phyloP scores from a whole-genome alignment of 2,797 vertebrate species.

The Melanotaenia boesemani region DNA sequence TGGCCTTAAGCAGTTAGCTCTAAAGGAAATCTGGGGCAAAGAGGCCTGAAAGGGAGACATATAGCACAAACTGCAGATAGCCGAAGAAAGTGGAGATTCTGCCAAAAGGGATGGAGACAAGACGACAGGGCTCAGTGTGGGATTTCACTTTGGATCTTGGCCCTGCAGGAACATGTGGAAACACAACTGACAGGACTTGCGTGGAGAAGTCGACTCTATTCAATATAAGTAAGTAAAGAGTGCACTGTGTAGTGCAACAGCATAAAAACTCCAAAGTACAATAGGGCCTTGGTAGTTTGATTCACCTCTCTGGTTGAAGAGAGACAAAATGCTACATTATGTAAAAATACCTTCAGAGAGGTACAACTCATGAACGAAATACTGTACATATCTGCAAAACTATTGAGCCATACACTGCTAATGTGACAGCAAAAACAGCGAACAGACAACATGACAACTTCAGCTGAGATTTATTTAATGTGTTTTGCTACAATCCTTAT shows the following conservation, averaged over 20 bases:
- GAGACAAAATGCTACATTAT: constrained; percentile 23
- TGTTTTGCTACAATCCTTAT: constrained; percentile 81
- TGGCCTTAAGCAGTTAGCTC: constrained; percentile 70
- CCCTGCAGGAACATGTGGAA: constrained; percentile 79
- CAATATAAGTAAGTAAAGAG: constrained; percentile 76
- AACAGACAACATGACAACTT: constrained; percentile 68
- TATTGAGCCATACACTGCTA: not conserved
- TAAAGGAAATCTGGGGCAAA: constrained; percentile 79
- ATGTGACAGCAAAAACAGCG: constrained; percentile 34
- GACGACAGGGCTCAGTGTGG: constrained; percentile 80
- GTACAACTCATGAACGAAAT: constrained; percentile 6
- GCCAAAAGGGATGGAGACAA: constrained; percentile 82
- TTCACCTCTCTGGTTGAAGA: constrained; percentile 48
- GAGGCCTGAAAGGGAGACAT: constrained; percentile 79
- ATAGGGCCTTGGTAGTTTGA: constrained; percentile 41
- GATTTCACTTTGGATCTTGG: constrained; percentile 82
- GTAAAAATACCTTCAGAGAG: constrained; percentile 25
- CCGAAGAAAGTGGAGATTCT: constrained; percentile 83
- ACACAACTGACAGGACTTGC: constrained; percentile 81
- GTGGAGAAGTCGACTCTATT: constrained; percentile 76
- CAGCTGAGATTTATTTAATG: constrained; percentile 78
- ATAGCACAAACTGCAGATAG: constrained; percentile 78
- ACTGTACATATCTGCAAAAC: constrained; percentile 2
- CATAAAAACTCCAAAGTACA: constrained; percentile 67
- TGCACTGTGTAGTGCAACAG: constrained; percentile 67